Percentiles rank a stretch among this genome's conserved stretches.
Conservation (phyloP, 2,797 vertebrate species). For the Ictinia mississippiensis region DNA sequence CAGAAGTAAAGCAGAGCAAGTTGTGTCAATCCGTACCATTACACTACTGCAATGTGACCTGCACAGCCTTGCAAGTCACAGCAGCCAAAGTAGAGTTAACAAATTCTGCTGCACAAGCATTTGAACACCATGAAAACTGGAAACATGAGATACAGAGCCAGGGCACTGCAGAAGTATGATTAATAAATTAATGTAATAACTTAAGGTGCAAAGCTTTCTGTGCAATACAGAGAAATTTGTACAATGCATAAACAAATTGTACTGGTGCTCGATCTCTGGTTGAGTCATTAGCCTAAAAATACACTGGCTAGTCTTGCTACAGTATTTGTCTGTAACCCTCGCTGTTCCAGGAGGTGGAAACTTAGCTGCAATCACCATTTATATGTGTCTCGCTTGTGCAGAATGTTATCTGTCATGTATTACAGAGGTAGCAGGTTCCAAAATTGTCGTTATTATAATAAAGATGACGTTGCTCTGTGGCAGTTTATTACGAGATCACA, state of each 20-base stretch:
- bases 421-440: not conserved
- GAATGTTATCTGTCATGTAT: conserved; percentile 1
- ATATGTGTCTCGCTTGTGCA: not conserved
- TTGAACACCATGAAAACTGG: not conserved
- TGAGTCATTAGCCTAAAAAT: conserved; percentile 86
- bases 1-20: not conserved
- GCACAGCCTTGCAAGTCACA: conserved; percentile 20
- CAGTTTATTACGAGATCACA: conserved; percentile 3
- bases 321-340: conserved; percentile 76
- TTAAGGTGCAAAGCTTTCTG: not conserved
- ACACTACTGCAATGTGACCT: not conserved
- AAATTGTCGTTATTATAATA: not conserved
- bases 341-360: conserved; percentile 65
- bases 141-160: not conserved
- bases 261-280: conserved; percentile 38
- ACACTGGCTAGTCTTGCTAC: conserved; percentile 71
- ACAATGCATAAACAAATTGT: conserved; percentile 47
- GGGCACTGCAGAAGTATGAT: not conserved
- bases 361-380: conserved; percentile 11
- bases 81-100: conserved; percentile 19
- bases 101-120: not conserved
- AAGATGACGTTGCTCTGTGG: not conserved
- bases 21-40: not conserved
- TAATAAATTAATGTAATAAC: conserved; percentile 1
- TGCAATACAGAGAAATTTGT: conserved; percentile 21